Evolutionary conservation across 2,888 invertebrate genomes (phyloP).

Genomic region (Folsomia candida): DNA sequence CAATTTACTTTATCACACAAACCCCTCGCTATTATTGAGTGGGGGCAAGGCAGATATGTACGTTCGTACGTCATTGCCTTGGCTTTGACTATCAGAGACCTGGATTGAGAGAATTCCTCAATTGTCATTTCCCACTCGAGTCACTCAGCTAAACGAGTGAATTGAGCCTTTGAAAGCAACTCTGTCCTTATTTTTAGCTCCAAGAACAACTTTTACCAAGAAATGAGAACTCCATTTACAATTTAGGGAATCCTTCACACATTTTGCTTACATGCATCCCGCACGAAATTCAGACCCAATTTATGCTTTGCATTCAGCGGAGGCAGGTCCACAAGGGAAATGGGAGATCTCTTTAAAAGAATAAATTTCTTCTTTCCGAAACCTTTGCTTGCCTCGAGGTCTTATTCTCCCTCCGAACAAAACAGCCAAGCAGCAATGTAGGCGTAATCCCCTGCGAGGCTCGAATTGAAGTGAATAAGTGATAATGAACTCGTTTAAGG

Average conservation of each 20-base stretch:
- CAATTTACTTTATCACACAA: neutral
- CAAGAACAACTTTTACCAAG: neutral
- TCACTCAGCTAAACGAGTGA: neutral
- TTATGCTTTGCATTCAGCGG: neutral
- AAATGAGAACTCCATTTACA: neutral
- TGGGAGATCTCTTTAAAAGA: slow-evolving; percentile 8
- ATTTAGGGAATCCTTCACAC: neutral
- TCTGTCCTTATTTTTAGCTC: neutral
- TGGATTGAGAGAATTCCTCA: neutral
- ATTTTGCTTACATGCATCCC: neutral
- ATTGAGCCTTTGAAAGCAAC: neutral
- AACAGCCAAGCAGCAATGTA: too few relatives aligned
- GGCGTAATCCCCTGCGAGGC: too few relatives aligned
- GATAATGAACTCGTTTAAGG: neutral
- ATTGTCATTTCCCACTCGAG: neutral
- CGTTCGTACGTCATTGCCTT: neutral
- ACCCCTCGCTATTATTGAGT: neutral
- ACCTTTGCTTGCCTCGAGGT: too few relatives aligned
- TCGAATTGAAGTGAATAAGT: neutral
- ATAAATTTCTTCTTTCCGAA: too few relatives aligned
- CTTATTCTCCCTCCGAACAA: too few relatives aligned
- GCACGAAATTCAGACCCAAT: neutral
- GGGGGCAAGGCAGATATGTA: too few relatives aligned
- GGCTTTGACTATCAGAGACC: neutral
- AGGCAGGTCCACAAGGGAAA: neutral